Percentiles rank a stretch among this genome's conserved stretches.
phyloP scores from a whole-genome alignment of 2,797 vertebrate genomes.

The Eupleurogrammus muticus region DNA sequence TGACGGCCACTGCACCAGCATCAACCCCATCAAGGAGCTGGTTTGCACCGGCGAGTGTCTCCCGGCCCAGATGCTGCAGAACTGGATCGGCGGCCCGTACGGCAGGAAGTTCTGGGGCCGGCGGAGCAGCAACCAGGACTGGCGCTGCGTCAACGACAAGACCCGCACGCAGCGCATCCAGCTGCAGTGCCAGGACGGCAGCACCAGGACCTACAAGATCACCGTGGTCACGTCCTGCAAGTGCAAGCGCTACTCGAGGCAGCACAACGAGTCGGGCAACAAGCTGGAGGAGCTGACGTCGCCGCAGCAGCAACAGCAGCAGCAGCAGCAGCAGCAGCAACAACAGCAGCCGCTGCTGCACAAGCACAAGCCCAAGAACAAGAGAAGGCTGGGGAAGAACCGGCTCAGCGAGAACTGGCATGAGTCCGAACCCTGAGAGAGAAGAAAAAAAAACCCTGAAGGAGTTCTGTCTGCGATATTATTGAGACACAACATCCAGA shows the following conservation, averaged over 20 bases:
- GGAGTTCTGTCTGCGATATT: slow-evolving; percentile 32
- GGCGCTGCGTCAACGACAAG: slow-evolving; percentile 96
- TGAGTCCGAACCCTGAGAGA: slow-evolving; percentile 85
- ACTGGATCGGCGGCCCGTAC: slow-evolving; percentile 94
- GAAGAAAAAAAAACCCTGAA: slow-evolving; percentile 1
- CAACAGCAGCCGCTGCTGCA: slow-evolving; percentile 82
- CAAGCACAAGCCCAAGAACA: slow-evolving; percentile 88
- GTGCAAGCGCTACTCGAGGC: slow-evolving; percentile 94
- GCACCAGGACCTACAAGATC: slow-evolving; percentile 94
- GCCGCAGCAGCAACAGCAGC: slow-evolving; percentile 85
- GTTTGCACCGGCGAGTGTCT: slow-evolving; percentile 97
- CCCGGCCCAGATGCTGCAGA: slow-evolving; percentile 93
- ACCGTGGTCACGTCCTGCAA: slow-evolving; percentile 95
- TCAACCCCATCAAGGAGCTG: slow-evolving; percentile 95
- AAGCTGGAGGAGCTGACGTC: slow-evolving; percentile 88
- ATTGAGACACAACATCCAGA: slow-evolving; percentile 33
- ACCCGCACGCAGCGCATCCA: slow-evolving; percentile 95
- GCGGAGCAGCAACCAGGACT: slow-evolving; percentile 88
- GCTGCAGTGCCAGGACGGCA: slow-evolving; percentile 94
- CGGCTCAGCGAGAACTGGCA: slow-evolving; percentile 86
- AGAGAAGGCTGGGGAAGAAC: slow-evolving; percentile 88
- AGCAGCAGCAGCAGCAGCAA: slow-evolving; percentile 85
- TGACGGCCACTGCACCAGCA: slow-evolving; percentile 96
- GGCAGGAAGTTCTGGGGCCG: slow-evolving; percentile 92
- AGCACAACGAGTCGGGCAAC: slow-evolving; percentile 95